Evolutionary conservation across 1,140 invertebrate genomes (phyloP).

Genomic region (Aphaenogaster floridana): DNA sequence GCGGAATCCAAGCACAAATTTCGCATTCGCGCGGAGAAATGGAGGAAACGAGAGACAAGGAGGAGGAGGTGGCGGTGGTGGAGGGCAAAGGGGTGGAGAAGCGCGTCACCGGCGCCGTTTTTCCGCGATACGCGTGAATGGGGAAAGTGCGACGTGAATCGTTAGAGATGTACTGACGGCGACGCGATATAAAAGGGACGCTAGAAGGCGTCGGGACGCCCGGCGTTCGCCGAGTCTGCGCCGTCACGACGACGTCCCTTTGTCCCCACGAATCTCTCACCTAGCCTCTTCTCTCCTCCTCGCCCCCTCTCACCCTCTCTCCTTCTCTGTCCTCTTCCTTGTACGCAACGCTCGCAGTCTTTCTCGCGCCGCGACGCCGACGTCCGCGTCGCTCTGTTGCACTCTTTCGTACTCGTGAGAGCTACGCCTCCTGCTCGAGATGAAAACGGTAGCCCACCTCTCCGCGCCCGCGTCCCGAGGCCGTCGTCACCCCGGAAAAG

Average conservation of each 20-base stretch:
- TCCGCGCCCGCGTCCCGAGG: neutral
- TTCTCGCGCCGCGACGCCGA: conserved; percentile 40
- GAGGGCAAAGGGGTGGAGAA: neutral
- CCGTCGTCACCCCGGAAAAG: conserved; percentile 34
- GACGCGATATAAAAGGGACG: conserved; percentile 42
- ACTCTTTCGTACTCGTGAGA: neutral
- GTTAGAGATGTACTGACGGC: conserved; percentile 76
- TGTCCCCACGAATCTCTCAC: conserved; percentile 69
- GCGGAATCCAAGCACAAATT: neutral
- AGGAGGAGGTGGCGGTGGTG: neutral
- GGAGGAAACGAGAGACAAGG: neutral
- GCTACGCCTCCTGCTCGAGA: conserved; percentile 30
- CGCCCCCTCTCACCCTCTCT: neutral
- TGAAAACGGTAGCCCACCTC: conserved; percentile 33
- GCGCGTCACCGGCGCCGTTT: conserved; percentile 56
- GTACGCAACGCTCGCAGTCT: conserved; percentile 20
- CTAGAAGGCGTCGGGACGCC: conserved; percentile 74
- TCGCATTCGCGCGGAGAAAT: neutral
- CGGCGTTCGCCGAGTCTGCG: conserved; percentile 78
- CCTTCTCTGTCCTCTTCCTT: neutral
- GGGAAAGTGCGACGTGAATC: conserved; percentile 75
- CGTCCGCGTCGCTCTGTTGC: conserved; percentile 1
- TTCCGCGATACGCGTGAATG: conserved; percentile 74
- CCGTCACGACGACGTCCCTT: conserved; percentile 76
- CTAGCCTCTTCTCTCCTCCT: conserved; percentile 47